A percentile compares a stretch with the other conserved stretches of the same genome.
phyloP scores from a whole-genome alignment of 2,888 invertebrate species.

The Aproaerema taeniolella region DNA sequence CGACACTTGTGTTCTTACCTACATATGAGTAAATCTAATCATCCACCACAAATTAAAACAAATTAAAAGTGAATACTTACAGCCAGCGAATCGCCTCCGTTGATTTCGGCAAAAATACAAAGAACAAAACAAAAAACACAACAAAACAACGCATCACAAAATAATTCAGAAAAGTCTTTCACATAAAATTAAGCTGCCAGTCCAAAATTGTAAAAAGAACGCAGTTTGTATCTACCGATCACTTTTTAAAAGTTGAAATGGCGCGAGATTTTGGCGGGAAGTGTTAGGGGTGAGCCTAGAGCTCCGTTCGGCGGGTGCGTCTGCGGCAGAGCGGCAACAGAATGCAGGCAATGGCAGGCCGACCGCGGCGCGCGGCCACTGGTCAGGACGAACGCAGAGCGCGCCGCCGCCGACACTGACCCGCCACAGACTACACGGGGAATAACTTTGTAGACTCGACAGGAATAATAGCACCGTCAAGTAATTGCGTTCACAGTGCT shows the following conservation, averaged over 20 bases:
- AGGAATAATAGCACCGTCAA: background rate
- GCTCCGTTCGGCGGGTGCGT: constrained; percentile 43
- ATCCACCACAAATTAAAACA: no score
- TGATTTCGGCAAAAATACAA: constrained; percentile 66
- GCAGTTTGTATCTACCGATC: background rate
- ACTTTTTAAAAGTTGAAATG: constrained; percentile 21
- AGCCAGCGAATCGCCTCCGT: constrained; percentile 69
- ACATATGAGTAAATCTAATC: no score
- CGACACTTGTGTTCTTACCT: no score
- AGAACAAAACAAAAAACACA: constrained; percentile 63
- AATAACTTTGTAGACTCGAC: background rate
- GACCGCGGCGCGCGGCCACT: constrained; percentile 24
- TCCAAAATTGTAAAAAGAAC: no score
- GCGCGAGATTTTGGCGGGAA: constrained; percentile 61
- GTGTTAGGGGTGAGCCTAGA: constrained; percentile 24
- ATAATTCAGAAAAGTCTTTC: constrained; percentile 23
- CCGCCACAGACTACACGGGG: constrained; percentile 30
- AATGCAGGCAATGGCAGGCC: constrained; percentile 38
- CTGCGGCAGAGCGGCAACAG: constrained; percentile 53
- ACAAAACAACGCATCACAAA: constrained; percentile 65
- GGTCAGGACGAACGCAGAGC: constrained; percentile 22
- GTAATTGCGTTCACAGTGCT: no score
- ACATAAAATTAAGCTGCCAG: constrained; percentile 6
- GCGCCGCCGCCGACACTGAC: constrained; percentile 39
- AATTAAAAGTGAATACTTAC: constrained; percentile 44